Evolutionary conservation across 1,140 invertebrate species (phyloP).

Genomic region (Triops cancriformis): DNA sequence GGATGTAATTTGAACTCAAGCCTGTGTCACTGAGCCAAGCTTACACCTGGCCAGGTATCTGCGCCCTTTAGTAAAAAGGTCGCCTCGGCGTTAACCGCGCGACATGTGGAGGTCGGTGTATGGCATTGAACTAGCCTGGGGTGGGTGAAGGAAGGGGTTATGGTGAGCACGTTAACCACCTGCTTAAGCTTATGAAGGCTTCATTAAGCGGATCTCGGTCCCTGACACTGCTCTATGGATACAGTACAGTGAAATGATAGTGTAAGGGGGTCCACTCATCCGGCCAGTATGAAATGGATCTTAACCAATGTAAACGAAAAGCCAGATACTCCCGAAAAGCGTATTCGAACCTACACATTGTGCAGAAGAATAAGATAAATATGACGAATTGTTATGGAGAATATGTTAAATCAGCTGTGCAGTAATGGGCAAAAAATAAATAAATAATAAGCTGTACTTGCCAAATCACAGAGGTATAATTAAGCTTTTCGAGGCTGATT

Average conservation of each 20-base stretch:
- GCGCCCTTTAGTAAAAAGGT: background rate
- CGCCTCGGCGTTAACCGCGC: background rate
- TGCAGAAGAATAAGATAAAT: too few relatives aligned
- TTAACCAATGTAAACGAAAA: too few relatives aligned
- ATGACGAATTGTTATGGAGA: too few relatives aligned
- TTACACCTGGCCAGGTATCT: background rate
- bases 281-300: too few relatives aligned
- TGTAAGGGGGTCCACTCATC: too few relatives aligned
- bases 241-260: background rate
- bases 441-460: too few relatives aligned
- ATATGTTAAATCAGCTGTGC: too few relatives aligned
- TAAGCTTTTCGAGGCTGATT: too few relatives aligned
- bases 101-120: background rate
- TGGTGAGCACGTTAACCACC: background rate
- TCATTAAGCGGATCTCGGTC: background rate
- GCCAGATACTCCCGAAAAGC: too few relatives aligned
- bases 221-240: background rate
- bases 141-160: background rate
- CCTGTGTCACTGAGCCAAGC: background rate
- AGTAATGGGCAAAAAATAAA: too few relatives aligned
- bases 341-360: too few relatives aligned
- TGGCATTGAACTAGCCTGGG: background rate
- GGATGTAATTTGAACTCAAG: background rate
- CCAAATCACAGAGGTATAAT: too few relatives aligned
- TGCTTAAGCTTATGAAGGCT: constrained; percentile 13